These are phyloP conservation scores for Mus musculus DNA, from an alignment of 2,113 vertebrate species.

Conservation along the genomic window GRCm39 chr1:89641001-89641500, in stretches of 20 bases:
- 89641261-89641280: rapidly evolving
- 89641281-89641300: not conserved
- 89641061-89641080: not conserved
- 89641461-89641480: not conserved
- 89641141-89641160: conserved; percentile 1
- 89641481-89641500: not conserved
- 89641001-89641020: rapidly evolving
- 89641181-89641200: rapidly evolving
- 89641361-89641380: not conserved
- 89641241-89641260: rapidly evolving
- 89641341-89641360: not conserved
- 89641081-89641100: rapidly evolving
- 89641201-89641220: conserved; percentile 6
- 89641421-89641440: too few relatives aligned
- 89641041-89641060: not conserved
- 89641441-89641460: not conserved
- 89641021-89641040: not conserved
- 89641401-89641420: not conserved
- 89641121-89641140: rapidly evolving
- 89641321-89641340: not conserved
- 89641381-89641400: not conserved
- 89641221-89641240: not conserved
- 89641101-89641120: not conserved
- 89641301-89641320: not conserved
- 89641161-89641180: not conserved